Evolutionary conservation across 2,113 vertebrate species (phyloP).

Genomic region (Gracilinanus agilis): DNA sequence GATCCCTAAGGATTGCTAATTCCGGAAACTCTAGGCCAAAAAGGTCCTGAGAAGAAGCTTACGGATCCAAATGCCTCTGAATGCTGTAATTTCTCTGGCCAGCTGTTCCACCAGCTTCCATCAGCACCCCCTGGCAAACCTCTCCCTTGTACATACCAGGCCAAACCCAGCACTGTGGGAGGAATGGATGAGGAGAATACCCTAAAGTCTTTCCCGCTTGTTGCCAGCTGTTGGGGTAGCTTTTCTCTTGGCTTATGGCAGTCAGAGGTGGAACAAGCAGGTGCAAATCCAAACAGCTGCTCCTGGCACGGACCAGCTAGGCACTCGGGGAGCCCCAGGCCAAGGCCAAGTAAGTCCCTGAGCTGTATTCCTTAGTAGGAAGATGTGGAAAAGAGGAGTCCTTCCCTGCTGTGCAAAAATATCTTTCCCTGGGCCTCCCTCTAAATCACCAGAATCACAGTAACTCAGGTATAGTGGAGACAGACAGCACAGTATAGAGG

Average conservation of each 20-base stretch:
- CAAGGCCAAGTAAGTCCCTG: background rate
- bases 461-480: background rate
- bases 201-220: background rate
- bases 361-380: background rate
- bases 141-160: background rate
- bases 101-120: background rate
- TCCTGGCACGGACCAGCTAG: background rate
- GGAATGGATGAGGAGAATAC: background rate
- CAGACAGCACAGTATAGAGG: background rate
- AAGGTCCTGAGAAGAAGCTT: background rate
- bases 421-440: background rate
- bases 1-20: background rate
- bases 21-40: background rate
- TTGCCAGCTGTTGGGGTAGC: background rate
- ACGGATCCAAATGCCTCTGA: background rate
- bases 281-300: background rate
- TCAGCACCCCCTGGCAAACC: background rate
- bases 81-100: background rate
- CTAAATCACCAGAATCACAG: background rate
- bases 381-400: background rate
- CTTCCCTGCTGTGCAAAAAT: background rate
- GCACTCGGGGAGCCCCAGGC: background rate
- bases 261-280: background rate
- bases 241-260: background rate
- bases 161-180: background rate